Evolutionary conservation across 2,113 vertebrate species (phyloP).

Genomic region (Poeciliopsis occidentalis): DNA sequence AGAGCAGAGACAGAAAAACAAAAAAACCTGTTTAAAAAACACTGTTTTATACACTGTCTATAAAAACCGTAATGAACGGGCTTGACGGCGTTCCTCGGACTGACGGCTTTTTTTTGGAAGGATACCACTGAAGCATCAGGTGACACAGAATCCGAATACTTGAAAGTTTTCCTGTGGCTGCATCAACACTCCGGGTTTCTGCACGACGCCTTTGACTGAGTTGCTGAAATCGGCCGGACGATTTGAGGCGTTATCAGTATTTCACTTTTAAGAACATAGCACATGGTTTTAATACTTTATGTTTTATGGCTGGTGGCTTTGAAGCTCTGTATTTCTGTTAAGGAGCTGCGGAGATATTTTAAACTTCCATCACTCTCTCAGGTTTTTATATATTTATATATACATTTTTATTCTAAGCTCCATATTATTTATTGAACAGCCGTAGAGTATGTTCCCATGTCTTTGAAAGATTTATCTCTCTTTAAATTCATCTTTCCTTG

Average conservation of each 20-base stretch:
- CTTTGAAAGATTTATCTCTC: constrained; percentile 24
- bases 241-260: constrained; percentile 36
- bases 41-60: neutral
- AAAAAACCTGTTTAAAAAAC: neutral
- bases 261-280: constrained; percentile 30
- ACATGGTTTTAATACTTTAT: constrained; percentile 60
- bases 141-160: constrained; percentile 39
- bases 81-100: neutral
- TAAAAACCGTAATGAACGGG: neutral
- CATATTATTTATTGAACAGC: constrained; percentile 39
- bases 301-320: constrained; percentile 27
- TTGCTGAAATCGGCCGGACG: constrained; percentile 10
- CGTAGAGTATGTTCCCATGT: neutral
- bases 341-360: constrained; percentile 15
- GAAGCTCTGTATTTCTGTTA: constrained; percentile 26
- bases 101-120: constrained; percentile 7
- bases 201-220: constrained; percentile 34
- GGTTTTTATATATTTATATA: constrained; percentile 1
- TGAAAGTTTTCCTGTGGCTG: constrained; percentile 39
- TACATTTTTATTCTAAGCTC: constrained; percentile 15
- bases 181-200: constrained; percentile 10
- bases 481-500: neutral
- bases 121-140: neutral
- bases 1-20: neutral
- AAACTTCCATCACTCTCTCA: constrained; percentile 5